Percentiles rank a stretch among this genome's conserved stretches.
Evolutionary conservation across 1,140 invertebrate species (phyloP).

Genomic region (Spodoptera litura): DNA sequence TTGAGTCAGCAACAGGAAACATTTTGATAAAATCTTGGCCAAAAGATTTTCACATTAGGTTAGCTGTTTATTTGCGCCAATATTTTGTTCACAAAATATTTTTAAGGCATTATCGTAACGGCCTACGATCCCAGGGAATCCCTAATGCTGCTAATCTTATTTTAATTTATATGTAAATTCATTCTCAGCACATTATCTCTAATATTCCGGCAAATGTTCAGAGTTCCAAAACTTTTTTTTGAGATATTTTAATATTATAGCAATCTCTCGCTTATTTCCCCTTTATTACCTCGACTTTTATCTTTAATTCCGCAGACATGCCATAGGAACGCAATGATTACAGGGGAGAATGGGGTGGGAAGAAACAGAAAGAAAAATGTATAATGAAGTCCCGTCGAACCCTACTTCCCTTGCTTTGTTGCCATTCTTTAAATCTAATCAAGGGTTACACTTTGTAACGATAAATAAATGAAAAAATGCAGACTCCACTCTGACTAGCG

Average conservation of each 20-base stretch:
- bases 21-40: neutral
- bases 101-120: constrained; percentile 25
- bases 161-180: constrained; percentile 64
- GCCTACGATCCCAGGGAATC: constrained; percentile 33
- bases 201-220: constrained; percentile 52
- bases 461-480: constrained; percentile 49
- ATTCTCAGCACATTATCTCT: constrained; percentile 56
- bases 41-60: constrained; percentile 11
- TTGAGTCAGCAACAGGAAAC: neutral
- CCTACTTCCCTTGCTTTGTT: constrained; percentile 56
- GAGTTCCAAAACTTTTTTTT: constrained; percentile 54
- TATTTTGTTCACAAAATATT: constrained; percentile 47
- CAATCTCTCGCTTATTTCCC: constrained; percentile 55
- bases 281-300: constrained; percentile 61
- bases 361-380: constrained; percentile 57
- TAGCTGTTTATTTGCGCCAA: constrained; percentile 37
- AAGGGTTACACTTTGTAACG: constrained; percentile 55
- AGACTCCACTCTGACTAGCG: neutral
- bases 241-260: constrained; percentile 58
- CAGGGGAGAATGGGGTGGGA: constrained; percentile 55
- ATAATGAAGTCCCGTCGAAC: constrained; percentile 61
- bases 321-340: constrained; percentile 59
- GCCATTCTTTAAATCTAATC: constrained; percentile 66
- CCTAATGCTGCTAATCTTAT: constrained; percentile 56
- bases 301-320: constrained; percentile 59